Conservation (phyloP, 2,113 vertebrate genomes). For the Alexandromys fortis region DNA sequence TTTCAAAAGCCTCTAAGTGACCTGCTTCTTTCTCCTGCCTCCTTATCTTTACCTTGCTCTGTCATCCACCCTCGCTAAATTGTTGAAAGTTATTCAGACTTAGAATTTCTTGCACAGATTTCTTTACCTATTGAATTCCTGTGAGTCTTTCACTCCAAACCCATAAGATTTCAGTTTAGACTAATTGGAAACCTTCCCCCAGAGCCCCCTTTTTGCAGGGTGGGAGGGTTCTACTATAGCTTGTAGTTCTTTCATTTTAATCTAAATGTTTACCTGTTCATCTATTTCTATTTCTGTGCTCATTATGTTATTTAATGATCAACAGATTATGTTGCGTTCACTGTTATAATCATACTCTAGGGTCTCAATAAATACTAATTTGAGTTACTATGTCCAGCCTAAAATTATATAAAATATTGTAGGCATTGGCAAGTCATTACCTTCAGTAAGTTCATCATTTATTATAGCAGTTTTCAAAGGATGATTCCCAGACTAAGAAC, state of each 20-base stretch:
- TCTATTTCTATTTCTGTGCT: neutral
- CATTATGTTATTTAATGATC: neutral
- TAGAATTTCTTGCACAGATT: constrained; percentile 26
- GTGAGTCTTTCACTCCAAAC: neutral
- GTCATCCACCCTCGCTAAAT: neutral
- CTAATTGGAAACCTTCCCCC: constrained; percentile 5
- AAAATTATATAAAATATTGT: constrained; percentile 39
- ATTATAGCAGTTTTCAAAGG: neutral
- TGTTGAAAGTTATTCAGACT: constrained; percentile 55
- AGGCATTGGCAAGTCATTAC: neutral
- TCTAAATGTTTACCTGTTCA: neutral
- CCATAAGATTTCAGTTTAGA: constrained; percentile 31
- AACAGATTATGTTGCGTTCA: neutral
- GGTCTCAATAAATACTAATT: neutral
- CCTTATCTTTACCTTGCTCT: neutral
- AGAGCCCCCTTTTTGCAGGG: neutral
- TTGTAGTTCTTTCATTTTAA: neutral
- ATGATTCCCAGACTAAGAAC: neutral
- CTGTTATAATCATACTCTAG: constrained; percentile 14
- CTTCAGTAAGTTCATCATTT: neutral
- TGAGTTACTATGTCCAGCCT: constrained; percentile 30
- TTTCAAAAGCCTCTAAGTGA: neutral
- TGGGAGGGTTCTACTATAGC: neutral
- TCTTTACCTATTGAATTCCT: neutral
- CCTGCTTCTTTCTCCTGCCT: neutral